These are phyloP conservation scores for Contarinia nasturtii DNA, from an alignment of 1,140 invertebrate species.

Conservation along the genomic window DNA sequence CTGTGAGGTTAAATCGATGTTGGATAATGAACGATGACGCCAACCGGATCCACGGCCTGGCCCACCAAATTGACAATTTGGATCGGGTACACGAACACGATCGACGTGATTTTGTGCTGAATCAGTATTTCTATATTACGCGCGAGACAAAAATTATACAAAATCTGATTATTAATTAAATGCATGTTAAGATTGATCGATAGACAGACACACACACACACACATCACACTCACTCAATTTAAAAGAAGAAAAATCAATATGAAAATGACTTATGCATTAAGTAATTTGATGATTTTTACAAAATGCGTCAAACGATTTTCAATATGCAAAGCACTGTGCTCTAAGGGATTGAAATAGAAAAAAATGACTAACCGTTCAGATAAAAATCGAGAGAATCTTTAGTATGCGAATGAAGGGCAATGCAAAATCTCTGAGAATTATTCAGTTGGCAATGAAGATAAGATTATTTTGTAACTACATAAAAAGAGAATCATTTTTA, in stretches of 20 bases:
- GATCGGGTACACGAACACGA: conserved; percentile 14
- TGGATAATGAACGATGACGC: conserved; percentile 21
- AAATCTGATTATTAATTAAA: not conserved
- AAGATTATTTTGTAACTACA: too few species aligned
- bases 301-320: too few species aligned
- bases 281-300: too few species aligned
- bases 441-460: too few species aligned
- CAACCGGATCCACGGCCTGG: conserved; percentile 19
- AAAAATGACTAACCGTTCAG: too few species aligned
- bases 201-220: not conserved
- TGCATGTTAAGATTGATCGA: not conserved
- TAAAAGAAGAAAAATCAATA: not conserved
- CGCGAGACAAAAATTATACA: not conserved
- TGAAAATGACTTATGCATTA: too few species aligned
- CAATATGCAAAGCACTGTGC: too few species aligned
- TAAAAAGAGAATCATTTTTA: too few species aligned
- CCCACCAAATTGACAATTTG: conserved; percentile 10
- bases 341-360: too few species aligned
- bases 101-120: conserved; percentile 22
- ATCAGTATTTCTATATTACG: conserved; percentile 6
- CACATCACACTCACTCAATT: not conserved
- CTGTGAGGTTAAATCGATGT: conserved; percentile 18
- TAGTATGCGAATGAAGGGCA: too few species aligned
- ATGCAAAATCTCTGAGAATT: too few species aligned
- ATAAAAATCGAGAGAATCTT: too few species aligned